Base-by-base conservation (phyloP, 2,797 vertebrate genomes). In the Onychomys arenicola region DNA sequence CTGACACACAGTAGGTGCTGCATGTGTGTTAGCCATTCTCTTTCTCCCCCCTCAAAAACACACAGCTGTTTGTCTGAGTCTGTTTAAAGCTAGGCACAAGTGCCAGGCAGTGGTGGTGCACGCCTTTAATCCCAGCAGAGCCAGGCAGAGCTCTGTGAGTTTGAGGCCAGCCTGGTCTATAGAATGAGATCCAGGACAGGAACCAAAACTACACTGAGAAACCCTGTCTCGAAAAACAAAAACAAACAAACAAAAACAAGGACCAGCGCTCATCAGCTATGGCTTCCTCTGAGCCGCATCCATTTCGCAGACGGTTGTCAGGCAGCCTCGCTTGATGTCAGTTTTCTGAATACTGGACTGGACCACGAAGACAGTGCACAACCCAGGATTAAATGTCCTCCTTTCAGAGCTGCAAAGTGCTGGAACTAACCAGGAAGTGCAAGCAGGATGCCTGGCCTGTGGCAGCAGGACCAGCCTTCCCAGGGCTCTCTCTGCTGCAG, bases 331-430 rank as follows among this genome's bases (percentile, higher is more conserved):
- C 84, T 69, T 89, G 40, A 11, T 19, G 76, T 67, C 90, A n/a
- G 14, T 86, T 93, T 95, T 95, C 67, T 92, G 91, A 88, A 77
- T 49, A 40, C 87, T 89, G 84, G 81, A 55, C 75, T 92, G 83
- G 77, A 90, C 49, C 46, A 16, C 40, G 67, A 43, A 59, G 82
- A 34, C 78, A 61, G 29, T 61, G 83, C 92, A 73, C 27, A 61
- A 63, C 37, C 5, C 23, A 37, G 96, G 94, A 95, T 95, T 96
- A 89, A 80, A 90, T 69, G 84, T 97, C 95, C 96, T 97, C 73
- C 16, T 89, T 94, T 93, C 82, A 91, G 90, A 67, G 78, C 90
- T 94, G 87, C 57, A 75, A 96, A 96, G 76, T 92, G 93, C 89
- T 91, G 91, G 94, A 93, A 95, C 17, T 57, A 40, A 75, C 52